Conservation (phyloP, 1,140 invertebrate genomes). For the Choristoneura fumiferana region DNA sequence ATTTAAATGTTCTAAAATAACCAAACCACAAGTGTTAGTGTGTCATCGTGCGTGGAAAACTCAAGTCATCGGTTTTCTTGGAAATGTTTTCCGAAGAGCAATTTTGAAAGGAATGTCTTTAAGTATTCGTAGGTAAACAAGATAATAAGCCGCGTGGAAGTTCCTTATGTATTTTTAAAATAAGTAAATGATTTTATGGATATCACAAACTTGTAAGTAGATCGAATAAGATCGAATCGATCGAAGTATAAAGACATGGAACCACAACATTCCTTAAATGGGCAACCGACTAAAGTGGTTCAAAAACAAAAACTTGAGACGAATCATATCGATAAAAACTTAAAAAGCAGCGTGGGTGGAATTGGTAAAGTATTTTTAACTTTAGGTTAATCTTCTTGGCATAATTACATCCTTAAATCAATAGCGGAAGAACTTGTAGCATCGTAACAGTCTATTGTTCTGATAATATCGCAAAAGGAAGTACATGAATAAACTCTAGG, state of each 20-base stretch:
- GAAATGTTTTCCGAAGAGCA: neutral
- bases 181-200: no score
- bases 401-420: neutral
- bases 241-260: neutral
- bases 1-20: constrained; percentile 9
- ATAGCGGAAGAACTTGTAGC: neutral
- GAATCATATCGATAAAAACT: neutral
- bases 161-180: no score
- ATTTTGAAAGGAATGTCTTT: neutral
- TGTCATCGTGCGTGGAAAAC: constrained; percentile 1
- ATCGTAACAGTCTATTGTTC: constrained; percentile 6
- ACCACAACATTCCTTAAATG: constrained; percentile 16
- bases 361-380: neutral
- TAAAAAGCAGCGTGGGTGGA: neutral
- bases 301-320: constrained; percentile 1
- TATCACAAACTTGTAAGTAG: constrained; percentile 1
- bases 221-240: constrained; percentile 2
- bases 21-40: neutral
- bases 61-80: neutral
- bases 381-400: neutral
- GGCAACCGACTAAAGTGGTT: constrained; percentile 7
- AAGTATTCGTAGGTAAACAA: no score
- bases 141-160: no score
- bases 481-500: constrained; percentile 5
- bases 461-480: neutral